Conservation (phyloP, 2,888 invertebrate species). For the Pachliopta kotzebuea region DNA sequence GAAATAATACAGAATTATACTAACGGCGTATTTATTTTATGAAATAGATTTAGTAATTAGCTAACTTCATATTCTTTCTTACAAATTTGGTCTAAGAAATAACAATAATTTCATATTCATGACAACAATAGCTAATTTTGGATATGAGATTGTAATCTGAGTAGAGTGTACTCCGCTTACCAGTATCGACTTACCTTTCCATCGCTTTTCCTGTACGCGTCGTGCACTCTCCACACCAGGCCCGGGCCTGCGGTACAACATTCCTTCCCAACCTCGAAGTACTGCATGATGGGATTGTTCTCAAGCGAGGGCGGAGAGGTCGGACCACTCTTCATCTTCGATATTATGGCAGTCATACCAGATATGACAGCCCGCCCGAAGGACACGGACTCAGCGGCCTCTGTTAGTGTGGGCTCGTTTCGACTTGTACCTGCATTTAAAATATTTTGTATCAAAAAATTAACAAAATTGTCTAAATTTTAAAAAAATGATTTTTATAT, state of each 20-base stretch:
- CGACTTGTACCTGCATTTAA: not conserved
- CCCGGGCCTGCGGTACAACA: constrained; percentile 92
- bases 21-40: not conserved
- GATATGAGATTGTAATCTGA: not conserved
- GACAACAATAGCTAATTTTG: no score
- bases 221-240: constrained; percentile 94
- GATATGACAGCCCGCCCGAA: constrained; percentile 37
- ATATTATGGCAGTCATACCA: constrained; percentile 56
- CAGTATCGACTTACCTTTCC: constrained; percentile 85
- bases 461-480: no score
- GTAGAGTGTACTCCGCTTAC: not conserved
- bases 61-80: no score
- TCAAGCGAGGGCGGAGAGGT: constrained; percentile 64
- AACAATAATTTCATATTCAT: no score
- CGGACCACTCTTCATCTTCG: constrained; percentile 43
- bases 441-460: no score
- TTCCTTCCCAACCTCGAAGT: constrained; percentile 93
- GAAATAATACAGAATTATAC: not conserved
- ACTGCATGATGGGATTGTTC: constrained; percentile 91
- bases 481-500: no score
- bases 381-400: constrained; percentile 33
- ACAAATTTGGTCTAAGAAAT: no score
- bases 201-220: constrained; percentile 92
- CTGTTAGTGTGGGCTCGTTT: constrained; percentile 28
- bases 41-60: no score